Evolutionary conservation across 2,797 vertebrate genomes (phyloP).

Genomic region (Phrynocephalus guinanensis): DNA sequence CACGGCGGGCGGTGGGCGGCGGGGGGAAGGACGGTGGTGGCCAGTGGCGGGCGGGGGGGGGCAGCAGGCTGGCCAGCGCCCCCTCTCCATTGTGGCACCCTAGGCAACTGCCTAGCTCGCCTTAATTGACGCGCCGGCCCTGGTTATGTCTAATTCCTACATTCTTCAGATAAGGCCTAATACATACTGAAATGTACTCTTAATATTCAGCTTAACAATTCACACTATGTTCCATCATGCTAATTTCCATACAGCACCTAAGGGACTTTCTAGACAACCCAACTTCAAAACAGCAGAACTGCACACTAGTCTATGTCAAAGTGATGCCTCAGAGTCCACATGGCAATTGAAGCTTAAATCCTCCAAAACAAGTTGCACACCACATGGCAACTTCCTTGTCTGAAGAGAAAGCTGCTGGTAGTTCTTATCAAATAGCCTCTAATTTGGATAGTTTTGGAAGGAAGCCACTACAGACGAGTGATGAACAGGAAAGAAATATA

Average conservation of each 20-base stretch:
- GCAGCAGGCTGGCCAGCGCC: no score
- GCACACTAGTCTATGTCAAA: background rate
- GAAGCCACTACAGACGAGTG: background rate
- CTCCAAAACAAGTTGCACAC: background rate
- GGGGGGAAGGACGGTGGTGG: no score
- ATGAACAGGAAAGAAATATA: background rate
- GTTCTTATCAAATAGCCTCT: background rate
- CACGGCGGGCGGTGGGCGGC: no score
- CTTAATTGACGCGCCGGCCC: no score
- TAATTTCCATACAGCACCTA: background rate
- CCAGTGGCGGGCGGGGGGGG: no score
- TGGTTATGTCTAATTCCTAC: no score
- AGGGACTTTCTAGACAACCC: background rate
- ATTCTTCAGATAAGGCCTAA: no score
- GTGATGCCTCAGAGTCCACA: background rate
- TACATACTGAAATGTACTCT: no score
- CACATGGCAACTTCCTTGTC: background rate
- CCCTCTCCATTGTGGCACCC: no score
- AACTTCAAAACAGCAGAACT: background rate
- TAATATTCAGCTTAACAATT: no score
- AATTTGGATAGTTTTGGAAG: conserved; percentile 3
- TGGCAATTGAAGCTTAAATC: background rate
- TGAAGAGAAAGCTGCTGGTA: background rate
- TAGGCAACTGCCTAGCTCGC: no score
- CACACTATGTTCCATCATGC: no score